These are phyloP conservation scores for Criorhina ranunculi DNA, from an alignment of 2,888 invertebrate species.

Conservation along the genomic window DNA sequence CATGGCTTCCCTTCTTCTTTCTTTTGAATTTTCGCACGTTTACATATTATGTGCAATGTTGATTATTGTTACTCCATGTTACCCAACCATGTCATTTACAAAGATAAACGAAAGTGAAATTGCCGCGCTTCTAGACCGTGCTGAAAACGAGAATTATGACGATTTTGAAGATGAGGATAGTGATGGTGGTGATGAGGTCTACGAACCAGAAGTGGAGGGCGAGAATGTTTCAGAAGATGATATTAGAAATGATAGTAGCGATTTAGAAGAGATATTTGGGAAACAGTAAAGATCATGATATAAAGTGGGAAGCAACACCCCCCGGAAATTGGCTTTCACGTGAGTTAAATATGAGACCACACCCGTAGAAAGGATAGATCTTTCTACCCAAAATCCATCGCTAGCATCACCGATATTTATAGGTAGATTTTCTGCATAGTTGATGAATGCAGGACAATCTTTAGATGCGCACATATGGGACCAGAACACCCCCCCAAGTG, in stretches of 20 bases:
- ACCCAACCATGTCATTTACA: not conserved
- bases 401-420: too few species aligned
- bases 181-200: not conserved
- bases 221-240: not conserved
- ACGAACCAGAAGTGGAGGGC: not conserved
- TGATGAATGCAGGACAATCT: too few species aligned
- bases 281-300: not conserved
- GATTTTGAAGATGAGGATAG: too few species aligned
- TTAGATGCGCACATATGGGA: too few species aligned
- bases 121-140: slow-evolving; percentile 7
- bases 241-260: not conserved
- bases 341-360: too few species aligned
- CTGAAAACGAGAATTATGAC: slow-evolving; percentile 6
- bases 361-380: too few species aligned
- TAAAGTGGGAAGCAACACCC: not conserved
- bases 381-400: too few species aligned
- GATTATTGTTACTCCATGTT: too few species aligned
- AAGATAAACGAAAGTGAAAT: slow-evolving; percentile 2
- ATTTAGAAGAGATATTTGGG: not conserved
- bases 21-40: not conserved
- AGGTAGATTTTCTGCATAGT: too few species aligned
- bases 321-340: not conserved
- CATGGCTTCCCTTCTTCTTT: not conserved
- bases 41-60: not conserved
- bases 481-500: too few species aligned